A percentile compares a stretch with the other conserved stretches of the same genome.
These are phyloP conservation scores for Hydropsyche betteni DNA, from an alignment of 2,888 invertebrate species.

Conservation along the genomic window DNA sequence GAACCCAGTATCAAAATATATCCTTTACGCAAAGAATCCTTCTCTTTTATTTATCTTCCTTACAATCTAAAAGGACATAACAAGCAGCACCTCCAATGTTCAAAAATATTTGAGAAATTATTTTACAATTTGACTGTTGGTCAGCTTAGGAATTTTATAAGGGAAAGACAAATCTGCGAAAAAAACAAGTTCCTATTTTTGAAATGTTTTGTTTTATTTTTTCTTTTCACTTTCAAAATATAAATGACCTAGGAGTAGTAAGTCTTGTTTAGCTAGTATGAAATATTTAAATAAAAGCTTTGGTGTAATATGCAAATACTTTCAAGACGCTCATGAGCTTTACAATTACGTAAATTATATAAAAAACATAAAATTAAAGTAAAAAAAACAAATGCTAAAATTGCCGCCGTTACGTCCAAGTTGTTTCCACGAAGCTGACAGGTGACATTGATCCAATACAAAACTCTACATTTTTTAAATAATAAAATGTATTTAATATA, in stretches of 20 bases:
- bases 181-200: constrained; percentile 61
- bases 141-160: not conserved
- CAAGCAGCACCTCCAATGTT: too few relatives aligned
- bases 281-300: constrained; percentile 65
- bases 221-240: constrained; percentile 67
- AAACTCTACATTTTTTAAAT: constrained; percentile 48
- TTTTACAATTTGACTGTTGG: too few relatives aligned
- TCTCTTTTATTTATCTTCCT: too few relatives aligned
- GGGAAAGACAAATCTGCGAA: constrained; percentile 2
- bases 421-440: constrained; percentile 27
- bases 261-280: constrained; percentile 70
- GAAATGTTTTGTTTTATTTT: constrained; percentile 62
- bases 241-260: constrained; percentile 71
- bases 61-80: too few relatives aligned
- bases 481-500: constrained; percentile 53
- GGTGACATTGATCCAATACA: constrained; percentile 44
- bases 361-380: constrained; percentile 54
- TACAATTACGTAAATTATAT: constrained; percentile 40
- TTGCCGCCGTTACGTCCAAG: constrained; percentile 14
- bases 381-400: constrained; percentile 58
- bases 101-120: too few relatives aligned
- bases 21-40: too few relatives aligned
- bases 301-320: constrained; percentile 60
- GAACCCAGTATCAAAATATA: too few relatives aligned
- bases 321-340: constrained; percentile 45